A percentile compares a stretch with the other conserved stretches of the same genome.
Evolutionary conservation across 2,797 vertebrate species (phyloP).

Genomic region (Coracias cyanogaster): DNA sequence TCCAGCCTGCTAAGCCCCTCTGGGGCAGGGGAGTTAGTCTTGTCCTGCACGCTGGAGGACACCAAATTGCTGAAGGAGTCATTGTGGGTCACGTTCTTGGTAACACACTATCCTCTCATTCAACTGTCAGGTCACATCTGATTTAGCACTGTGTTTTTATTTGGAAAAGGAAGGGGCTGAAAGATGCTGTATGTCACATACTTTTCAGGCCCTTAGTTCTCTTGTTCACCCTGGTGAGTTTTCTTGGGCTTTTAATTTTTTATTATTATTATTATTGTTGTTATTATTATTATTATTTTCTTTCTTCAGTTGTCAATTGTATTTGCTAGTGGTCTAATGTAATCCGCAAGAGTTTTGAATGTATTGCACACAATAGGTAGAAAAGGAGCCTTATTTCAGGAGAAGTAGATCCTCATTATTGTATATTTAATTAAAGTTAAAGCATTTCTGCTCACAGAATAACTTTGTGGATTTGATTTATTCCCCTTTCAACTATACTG

Average conservation of each 20-base stretch:
- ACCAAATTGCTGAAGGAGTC: background rate
- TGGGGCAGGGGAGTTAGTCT: background rate
- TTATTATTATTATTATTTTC: background rate
- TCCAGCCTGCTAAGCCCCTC: background rate
- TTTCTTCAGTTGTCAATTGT: background rate
- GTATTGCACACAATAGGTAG: background rate
- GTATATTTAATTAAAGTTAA: background rate
- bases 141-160: background rate
- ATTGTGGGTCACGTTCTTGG: background rate
- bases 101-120: background rate
- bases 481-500: background rate
- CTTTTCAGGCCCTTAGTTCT: background rate
- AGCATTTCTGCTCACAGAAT: background rate
- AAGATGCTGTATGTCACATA: background rate
- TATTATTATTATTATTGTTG: background rate
- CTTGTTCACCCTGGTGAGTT: background rate
- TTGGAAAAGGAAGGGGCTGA: background rate
- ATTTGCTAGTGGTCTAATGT: background rate
- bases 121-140: fast-evolving
- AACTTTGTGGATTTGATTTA: background rate
- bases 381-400: background rate
- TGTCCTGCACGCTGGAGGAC: background rate
- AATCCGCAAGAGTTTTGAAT: background rate
- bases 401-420: background rate
- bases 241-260: background rate